Base-by-base conservation (phyloP, 2,888 invertebrate species). In the Epistrophella euchroma region DNA sequence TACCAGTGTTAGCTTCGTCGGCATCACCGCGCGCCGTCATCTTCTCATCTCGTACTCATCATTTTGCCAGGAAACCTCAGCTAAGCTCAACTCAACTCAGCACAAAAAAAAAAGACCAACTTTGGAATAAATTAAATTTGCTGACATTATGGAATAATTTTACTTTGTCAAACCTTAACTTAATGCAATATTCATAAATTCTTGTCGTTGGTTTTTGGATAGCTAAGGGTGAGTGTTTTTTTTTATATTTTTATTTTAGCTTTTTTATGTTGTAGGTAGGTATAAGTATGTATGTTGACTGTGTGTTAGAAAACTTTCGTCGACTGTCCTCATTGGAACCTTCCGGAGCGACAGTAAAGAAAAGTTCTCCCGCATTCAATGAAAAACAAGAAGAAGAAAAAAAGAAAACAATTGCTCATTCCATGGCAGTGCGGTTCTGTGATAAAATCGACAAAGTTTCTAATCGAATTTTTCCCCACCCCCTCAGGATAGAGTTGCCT, bases 361-460 rank as follows among this genome's bases (percentile, higher is more conserved):
- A 58, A 75, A 72, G 70, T 77, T 73, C 64, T 47, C 32, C 32
- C 35, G 56, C 70, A 82, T 86, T 86, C 82, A 77, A 82, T 78
- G 86, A 82, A 71, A 76, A 62, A 47, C 32, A 71, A 43, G 43
- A 71, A 17, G 28, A 73, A 19, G 13, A 71, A 76, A 80, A 68
- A 64, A 74, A 74, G 74, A 74, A 74, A 74, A 82, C 82, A 86
- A 86, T 86, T 86, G 86, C 86, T 86, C 82, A 86, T 86, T 86
- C 86, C 81, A 82, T 82, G 86, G 86, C 82, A 74, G 77, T 86
- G 86, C 74, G 82, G 82, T 86, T 68, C 81, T 80, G 82, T 78
- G 86, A 82, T 86, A 86, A 86, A 86, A 86, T 86, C 86, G 86
- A 86, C 86, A 86, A 86, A 86, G 86, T 86, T 86, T 86, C 86